A percentile compares a stretch with the other conserved stretches of the same genome.
Conservation (phyloP, 2,888 invertebrate genomes). For the Ochropacha duplaris region DNA sequence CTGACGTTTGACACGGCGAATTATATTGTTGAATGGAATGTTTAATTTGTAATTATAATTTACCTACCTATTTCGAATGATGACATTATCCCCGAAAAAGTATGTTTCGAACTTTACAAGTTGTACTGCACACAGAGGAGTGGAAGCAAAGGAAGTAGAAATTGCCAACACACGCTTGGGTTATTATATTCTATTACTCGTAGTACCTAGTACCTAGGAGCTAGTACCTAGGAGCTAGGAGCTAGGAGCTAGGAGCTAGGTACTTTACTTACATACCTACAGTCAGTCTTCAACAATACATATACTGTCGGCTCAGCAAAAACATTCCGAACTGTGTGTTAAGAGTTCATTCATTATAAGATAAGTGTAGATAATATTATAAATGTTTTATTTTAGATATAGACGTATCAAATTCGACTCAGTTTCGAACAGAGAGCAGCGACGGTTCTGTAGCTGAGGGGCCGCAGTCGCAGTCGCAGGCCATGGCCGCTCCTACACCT, state of each 20-base stretch:
- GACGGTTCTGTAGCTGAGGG: slow-evolving; percentile 10
- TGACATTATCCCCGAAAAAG: slow-evolving; percentile 29
- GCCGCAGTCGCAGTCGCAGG: slow-evolving; percentile 5
- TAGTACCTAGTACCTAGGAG: no score
- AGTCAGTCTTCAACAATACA: no score
- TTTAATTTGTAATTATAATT: not conserved
- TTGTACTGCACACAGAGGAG: slow-evolving; percentile 42
- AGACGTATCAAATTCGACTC: slow-evolving; percentile 2
- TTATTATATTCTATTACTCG: not conserved
- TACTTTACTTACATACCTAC: no score
- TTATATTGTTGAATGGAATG: not conserved
- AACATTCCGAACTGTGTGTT: no score
- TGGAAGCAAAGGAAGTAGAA: slow-evolving; percentile 46
- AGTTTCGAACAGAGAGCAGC: slow-evolving; percentile 16
- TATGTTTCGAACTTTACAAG: slow-evolving; percentile 27
- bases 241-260: no score
- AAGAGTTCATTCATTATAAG: no score
- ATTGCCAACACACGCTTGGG: slow-evolving; percentile 21
- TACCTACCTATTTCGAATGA: not conserved
- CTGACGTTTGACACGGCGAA: not conserved
- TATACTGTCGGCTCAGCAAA: no score
- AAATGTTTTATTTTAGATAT: not conserved
- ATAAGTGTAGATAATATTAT: no score
- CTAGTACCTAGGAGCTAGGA: no score
- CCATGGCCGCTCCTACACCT: slow-evolving; percentile 19